Percentiles rank a stretch among this genome's conserved stretches.
Evolutionary conservation across 2,888 invertebrate genomes (phyloP).

Genomic region (Lepidocyrtinus sp.): DNA sequence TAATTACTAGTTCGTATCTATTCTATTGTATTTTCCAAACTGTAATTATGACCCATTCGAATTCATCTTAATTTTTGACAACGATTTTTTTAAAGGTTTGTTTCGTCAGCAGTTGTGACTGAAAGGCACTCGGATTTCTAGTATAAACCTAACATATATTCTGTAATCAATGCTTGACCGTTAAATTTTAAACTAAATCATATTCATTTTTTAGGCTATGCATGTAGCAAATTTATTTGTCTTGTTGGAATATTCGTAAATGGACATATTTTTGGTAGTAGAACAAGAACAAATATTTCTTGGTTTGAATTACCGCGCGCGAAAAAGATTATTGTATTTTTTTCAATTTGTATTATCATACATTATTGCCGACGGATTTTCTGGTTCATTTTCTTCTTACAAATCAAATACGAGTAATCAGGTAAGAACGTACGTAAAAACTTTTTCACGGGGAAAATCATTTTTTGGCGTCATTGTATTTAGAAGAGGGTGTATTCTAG

Average conservation of each 20-base stretch:
- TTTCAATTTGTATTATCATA: constrained; percentile 40
- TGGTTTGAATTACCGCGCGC: too few species aligned
- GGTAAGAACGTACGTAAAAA: constrained; percentile 37
- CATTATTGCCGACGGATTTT: constrained; percentile 53
- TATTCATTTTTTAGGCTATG: background rate
- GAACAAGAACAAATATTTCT: background rate
- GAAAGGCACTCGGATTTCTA: constrained; percentile 49
- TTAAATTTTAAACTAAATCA: background rate
- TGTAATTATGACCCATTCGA: background rate
- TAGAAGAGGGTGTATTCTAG: constrained; percentile 1
- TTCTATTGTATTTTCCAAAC: too few species aligned
- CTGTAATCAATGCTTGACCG: background rate
- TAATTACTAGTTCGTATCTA: too few species aligned
- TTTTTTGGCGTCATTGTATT: background rate
- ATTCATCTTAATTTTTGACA: background rate
- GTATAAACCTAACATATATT: background rate
- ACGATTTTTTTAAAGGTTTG: constrained; percentile 18
- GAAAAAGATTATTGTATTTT: constrained; percentile 15
- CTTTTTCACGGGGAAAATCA: background rate
- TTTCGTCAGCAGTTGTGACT: constrained; percentile 50
- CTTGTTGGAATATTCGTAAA: constrained; percentile 21
- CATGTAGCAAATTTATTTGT: constrained; percentile 19
- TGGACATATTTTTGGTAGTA: background rate
- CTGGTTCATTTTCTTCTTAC: constrained; percentile 33
- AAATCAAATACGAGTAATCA: constrained; percentile 30